Percentiles rank a stretch among this genome's conserved stretches.
These are phyloP conservation scores for Drosophila neocordata DNA, from an alignment of 1,140 invertebrate genomes.

Conservation along the genomic window DNA sequence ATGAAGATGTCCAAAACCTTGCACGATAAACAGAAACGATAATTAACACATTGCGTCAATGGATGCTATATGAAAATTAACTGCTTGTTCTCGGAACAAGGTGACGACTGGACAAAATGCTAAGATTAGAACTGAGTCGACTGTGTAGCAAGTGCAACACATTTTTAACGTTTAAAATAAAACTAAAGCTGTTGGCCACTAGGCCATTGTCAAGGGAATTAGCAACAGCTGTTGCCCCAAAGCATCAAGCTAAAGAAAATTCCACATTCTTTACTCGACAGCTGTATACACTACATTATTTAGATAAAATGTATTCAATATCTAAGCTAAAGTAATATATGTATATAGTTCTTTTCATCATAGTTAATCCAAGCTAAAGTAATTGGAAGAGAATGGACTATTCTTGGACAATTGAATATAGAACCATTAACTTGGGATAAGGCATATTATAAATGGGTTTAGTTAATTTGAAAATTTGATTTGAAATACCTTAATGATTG, in stretches of 20 bases:
- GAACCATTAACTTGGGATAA: too few species aligned
- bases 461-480: too few species aligned
- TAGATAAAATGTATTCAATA: too few species aligned
- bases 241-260: not conserved
- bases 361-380: too few species aligned
- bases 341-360: too few species aligned
- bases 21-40: slow-evolving; percentile 13
- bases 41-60: slow-evolving; percentile 46
- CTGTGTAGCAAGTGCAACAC: slow-evolving; percentile 11
- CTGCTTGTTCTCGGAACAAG: slow-evolving; percentile 59
- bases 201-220: slow-evolving; percentile 45
- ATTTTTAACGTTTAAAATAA: slow-evolving; percentile 27
- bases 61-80: slow-evolving; percentile 51
- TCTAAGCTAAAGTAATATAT: too few species aligned
- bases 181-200: slow-evolving; percentile 32
- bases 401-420: too few species aligned
- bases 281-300: too few species aligned
- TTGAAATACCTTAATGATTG: too few species aligned
- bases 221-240: slow-evolving; percentile 47
- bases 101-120: slow-evolving; percentile 23
- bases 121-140: slow-evolving; percentile 18
- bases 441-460: too few species aligned
- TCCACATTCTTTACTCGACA: too few species aligned
- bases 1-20: not conserved
- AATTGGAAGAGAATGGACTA: too few species aligned